These are phyloP conservation scores for Adelosebastes latens DNA, from an alignment of 2,797 vertebrate genomes.

Conservation along the genomic window DNA sequence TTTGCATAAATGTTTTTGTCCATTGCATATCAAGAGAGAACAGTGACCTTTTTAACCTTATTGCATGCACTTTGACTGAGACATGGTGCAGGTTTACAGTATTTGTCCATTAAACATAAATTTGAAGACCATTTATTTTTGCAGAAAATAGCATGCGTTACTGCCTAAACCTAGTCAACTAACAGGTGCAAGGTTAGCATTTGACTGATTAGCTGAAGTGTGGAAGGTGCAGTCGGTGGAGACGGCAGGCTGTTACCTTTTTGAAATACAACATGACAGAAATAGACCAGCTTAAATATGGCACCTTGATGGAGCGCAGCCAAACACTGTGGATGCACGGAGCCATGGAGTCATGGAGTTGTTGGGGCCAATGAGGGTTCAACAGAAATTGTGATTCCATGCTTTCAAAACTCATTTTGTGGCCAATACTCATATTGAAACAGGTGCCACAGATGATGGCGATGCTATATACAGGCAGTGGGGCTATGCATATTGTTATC, in stretches of 20 bases:
- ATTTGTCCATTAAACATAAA: background rate
- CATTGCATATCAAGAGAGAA: background rate
- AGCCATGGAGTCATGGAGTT: background rate
- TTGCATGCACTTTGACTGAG: background rate
- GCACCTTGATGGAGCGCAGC: conserved; percentile 43
- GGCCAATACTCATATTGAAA: background rate
- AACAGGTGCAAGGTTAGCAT: background rate
- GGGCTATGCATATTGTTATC: background rate
- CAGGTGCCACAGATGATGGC: background rate
- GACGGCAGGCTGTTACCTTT: conserved; percentile 48
- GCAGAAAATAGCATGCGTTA: background rate
- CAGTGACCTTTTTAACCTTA: background rate
- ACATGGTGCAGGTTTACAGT: background rate
- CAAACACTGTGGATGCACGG: background rate
- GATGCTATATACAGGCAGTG: background rate
- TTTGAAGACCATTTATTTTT: background rate
- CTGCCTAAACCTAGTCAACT: background rate
- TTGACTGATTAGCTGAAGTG: background rate
- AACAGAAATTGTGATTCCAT: background rate
- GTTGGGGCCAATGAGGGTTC: background rate
- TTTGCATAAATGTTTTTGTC: background rate
- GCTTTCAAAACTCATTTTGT: background rate
- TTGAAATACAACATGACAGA: conserved; percentile 67
- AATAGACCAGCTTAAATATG: conserved; percentile 71
- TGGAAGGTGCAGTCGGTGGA: conserved; percentile 39